Conservation (phyloP, 2,888 invertebrate genomes). For the Cheilosia impressa region DNA sequence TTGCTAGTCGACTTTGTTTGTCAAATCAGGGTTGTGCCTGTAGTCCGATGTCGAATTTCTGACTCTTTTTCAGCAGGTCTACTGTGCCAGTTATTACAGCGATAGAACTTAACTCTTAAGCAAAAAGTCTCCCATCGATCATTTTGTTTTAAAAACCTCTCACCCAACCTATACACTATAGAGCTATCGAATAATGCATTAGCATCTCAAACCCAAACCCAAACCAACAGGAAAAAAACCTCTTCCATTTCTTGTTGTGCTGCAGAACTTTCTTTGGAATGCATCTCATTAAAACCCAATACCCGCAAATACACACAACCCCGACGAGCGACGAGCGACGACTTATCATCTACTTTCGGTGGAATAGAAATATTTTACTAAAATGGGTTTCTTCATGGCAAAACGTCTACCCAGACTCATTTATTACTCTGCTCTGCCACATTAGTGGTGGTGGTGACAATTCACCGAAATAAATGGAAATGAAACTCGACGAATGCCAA, state of each 20-base stretch:
- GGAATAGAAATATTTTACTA: slow-evolving; percentile 60
- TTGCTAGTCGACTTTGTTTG: too few species aligned
- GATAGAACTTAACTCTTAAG: too few species aligned
- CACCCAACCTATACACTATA: background rate
- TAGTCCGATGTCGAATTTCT: too few species aligned
- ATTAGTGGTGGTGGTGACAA: slow-evolving; percentile 69
- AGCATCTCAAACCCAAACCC: slow-evolving; percentile 1
- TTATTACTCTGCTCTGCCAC: slow-evolving; percentile 60
- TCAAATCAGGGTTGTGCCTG: too few species aligned
- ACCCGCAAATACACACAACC: background rate
- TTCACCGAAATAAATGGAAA: slow-evolving; percentile 68
- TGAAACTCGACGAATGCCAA: slow-evolving; percentile 69
- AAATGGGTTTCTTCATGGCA: slow-evolving; percentile 25
- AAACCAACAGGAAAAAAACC: slow-evolving; percentile 18
- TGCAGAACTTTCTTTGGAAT: slow-evolving; percentile 30
- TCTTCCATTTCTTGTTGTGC: slow-evolving; percentile 14
- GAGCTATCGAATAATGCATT: too few species aligned
- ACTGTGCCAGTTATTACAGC: too few species aligned
- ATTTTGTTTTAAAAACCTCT: background rate
- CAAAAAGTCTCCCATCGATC: background rate
- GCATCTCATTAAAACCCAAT: slow-evolving; percentile 35
- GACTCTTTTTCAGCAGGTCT: too few species aligned
- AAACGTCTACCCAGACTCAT: slow-evolving; percentile 45
- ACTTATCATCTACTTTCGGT: slow-evolving; percentile 37
- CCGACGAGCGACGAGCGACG: background rate